These are phyloP conservation scores for Gopherus flavomarginatus DNA, from an alignment of 2,113 vertebrate species.

Conservation along the genomic window DNA sequence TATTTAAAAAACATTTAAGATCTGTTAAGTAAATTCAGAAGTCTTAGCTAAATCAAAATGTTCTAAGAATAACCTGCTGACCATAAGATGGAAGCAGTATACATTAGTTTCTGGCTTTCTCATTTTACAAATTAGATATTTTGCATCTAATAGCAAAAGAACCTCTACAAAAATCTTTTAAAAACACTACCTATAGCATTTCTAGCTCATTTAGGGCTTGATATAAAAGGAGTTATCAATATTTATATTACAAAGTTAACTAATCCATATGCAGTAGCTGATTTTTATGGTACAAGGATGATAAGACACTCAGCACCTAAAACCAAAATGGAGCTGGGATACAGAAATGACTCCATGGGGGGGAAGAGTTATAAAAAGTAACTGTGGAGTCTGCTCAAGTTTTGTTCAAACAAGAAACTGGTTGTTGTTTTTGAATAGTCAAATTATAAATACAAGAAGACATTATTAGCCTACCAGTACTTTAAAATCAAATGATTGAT, in stretches of 20 bases:
- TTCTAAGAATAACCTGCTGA: slow-evolving; percentile 6
- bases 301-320: not conserved
- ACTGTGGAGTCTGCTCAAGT: not conserved
- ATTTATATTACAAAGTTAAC: slow-evolving; percentile 60
- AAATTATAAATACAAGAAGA: not conserved
- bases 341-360: not conserved
- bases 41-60: not conserved
- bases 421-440: not conserved
- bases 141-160: slow-evolving; percentile 22
- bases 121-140: not conserved
- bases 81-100: slow-evolving; percentile 12
- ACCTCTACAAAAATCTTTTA: slow-evolving; percentile 2
- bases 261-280: slow-evolving; percentile 52
- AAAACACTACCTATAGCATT: slow-evolving; percentile 37
- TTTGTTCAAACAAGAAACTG: not conserved
- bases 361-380: not conserved
- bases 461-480: not conserved
- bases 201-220: slow-evolving; percentile 61
- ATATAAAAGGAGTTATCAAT: slow-evolving; percentile 50
- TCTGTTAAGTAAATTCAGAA: not conserved
- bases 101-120: slow-evolving; percentile 18
- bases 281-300: not conserved
- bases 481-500: not conserved
- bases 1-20: not conserved
- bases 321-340: not conserved